Base-by-base conservation (phyloP, 2,888 invertebrate species). In the Tuberolachnus salignus region DNA sequence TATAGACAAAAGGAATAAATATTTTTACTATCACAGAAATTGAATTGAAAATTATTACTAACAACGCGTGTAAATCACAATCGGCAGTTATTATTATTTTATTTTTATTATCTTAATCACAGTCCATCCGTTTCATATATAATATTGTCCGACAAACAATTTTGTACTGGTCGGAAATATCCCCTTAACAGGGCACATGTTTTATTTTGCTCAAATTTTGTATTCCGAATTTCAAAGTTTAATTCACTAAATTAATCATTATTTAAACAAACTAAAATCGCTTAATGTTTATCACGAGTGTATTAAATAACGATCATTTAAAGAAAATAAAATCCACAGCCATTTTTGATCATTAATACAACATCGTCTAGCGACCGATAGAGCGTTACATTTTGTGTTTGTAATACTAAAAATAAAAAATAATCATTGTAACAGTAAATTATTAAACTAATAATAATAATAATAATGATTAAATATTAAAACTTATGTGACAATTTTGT, bases 241-340 rank as follows among this genome's bases (percentile, higher is more conserved):
- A 6, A 34, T 34, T 34, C 6, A 34, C 6, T 4, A 34, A 34
- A 4, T 34, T 6, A 34, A 34, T 34, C 3, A 34, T 6, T 34
- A 34, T 34, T 34, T 34, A 34, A 34, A 34, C 6, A 34, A 34
- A 34, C 34, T 34, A 34, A 34, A 69, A 46, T 23, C 16, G 13
- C 23, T 57, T 46, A 46, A 57, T 57, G n/a, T 23, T n/a, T 8
- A 8, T 46, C 21, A 55, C 16, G n/a, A 44, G 21, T 49, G n/a
- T 26, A 13, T 19, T 66, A 53, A 75, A 55, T 23, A 75, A 75
- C 46, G 66, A 66, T 57, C 53, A 46, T 55, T 57, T 66, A 75
- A n/a, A n/a, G n/a, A 46, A 75, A 34, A 57, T 75, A 66, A 74
- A 75, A 61, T 75, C 75, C 75, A 75, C 75, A 75, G 75, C 75